Conservation (phyloP, 2,888 invertebrate species). For the Dicranocentrus wangi region DNA sequence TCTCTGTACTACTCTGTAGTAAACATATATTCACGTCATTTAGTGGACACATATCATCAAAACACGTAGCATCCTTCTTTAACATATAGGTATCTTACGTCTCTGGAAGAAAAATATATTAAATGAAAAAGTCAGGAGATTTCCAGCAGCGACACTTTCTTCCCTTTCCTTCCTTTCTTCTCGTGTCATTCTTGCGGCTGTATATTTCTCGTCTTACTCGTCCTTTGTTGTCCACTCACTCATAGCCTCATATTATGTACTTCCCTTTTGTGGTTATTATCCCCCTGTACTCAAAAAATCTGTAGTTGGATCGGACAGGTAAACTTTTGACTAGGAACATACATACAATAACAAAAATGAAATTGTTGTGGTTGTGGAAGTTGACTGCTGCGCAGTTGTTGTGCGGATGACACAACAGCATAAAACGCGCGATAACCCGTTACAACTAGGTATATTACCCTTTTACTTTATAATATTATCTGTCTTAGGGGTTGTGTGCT, state of each 20-base stretch:
- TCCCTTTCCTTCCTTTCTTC: constrained; percentile 29
- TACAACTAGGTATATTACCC: constrained; percentile 17
- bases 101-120: background rate
- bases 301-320: constrained; percentile 17
- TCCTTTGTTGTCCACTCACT: constrained; percentile 41
- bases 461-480: background rate
- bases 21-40: too few relatives aligned
- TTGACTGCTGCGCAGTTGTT: constrained; percentile 52
- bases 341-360: constrained; percentile 26
- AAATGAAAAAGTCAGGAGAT: constrained; percentile 15
- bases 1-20: too few relatives aligned
- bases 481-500: too few relatives aligned
- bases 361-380: constrained; percentile 46
- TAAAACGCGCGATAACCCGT: constrained; percentile 51
- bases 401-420: constrained; percentile 50
- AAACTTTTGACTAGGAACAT: too few relatives aligned
- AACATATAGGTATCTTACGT: background rate
- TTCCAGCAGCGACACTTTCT: constrained; percentile 56
- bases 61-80: too few relatives aligned
- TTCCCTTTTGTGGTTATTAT: constrained; percentile 19
- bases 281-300: too few relatives aligned
- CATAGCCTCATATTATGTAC: constrained; percentile 37
- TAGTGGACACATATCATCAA: too few relatives aligned
- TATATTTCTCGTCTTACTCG: constrained; percentile 8
- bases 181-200: background rate